phyloP scores from a whole-genome alignment of 1,140 invertebrate species.

The Brachionus paranguensis region DNA sequence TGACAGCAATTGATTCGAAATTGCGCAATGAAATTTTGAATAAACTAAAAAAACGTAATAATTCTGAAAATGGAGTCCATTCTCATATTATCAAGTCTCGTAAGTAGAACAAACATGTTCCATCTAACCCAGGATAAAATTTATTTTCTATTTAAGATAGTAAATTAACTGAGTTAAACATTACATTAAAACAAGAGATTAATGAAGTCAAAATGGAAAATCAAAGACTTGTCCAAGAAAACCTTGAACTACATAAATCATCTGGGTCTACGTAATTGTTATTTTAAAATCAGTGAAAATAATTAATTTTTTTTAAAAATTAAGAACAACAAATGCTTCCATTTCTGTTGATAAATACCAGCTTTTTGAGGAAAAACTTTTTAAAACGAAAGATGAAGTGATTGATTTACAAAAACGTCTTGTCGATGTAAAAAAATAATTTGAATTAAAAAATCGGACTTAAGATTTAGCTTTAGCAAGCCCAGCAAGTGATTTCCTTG shows the following conservation, averaged over 20 bases:
- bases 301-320: neutral
- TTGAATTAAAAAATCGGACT: neutral
- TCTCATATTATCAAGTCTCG: conserved; percentile 28
- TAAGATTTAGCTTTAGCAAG: conserved; percentile 59
- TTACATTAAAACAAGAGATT: conserved; percentile 10
- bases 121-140: neutral
- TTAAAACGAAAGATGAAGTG: conserved; percentile 30
- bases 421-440: neutral
- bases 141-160: neutral
- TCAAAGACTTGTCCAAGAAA: conserved; percentile 31
- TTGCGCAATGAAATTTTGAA: neutral
- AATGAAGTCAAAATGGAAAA: conserved; percentile 1
- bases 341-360: neutral
- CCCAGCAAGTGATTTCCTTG: conserved; percentile 83
- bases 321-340: neutral
- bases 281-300: neutral
- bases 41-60: conserved; percentile 14
- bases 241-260: conserved; percentile 1
- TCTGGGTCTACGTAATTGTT: neutral
- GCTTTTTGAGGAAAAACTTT: conserved; percentile 14
- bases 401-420: conserved; percentile 28
- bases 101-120: neutral
- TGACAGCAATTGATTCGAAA: neutral
- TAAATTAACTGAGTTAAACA: conserved; percentile 5
- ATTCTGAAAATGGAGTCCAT: neutral